Base-by-base conservation (phyloP, 92 coral and sea anemone species). In the Palythoa heliodiscus region DNA sequence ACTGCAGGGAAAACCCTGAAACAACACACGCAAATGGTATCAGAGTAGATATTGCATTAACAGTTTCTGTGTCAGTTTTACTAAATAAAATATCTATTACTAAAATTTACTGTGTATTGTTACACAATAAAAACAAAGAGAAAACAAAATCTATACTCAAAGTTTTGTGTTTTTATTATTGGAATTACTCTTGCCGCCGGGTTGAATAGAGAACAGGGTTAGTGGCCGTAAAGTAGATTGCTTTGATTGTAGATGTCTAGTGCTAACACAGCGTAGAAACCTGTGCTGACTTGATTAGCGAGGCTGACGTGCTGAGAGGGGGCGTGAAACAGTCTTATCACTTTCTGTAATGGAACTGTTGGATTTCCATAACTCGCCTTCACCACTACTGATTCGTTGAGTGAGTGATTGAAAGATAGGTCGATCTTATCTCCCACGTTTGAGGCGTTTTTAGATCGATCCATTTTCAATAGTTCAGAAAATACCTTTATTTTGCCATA, bases 291-390 rank as follows among this genome's bases (percentile, higher is more conserved):
- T 80, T 80, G 84, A 80, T 80, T 80, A 80, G 84, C 43, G 63
- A 10, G 13, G 29, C 70, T 82, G 94, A 92, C 94, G 90, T 63
- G 38, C 85, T 92, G 87, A 82, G 93, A 87, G 91, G 89, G 89
- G 98, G 98, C 95, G 95, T 92, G 95, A 92, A 85, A 69, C 35
- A 20, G 68, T 85, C 95, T 94, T 90, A 94, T 92, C 98, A 87
- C 87, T 72, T 70, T 86, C 83, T 93, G 89, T 91, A 93, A 91
- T 93, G 94, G 87, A 93, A 78, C 73, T 84, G 86, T 73, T 57
- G 90, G 95, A 92, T 92, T 92, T 92, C 86, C 95, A 94, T 88
- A 93, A 86, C 95, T 85, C 73, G 82, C 90, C 90, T 88, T 93
- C 97, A 93, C 91, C 98, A 90, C 93, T 70, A 90, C 73, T 81